Evolutionary conservation across 2,113 vertebrate genomes (phyloP).

Genomic region (Pluvianellus socialis): DNA sequence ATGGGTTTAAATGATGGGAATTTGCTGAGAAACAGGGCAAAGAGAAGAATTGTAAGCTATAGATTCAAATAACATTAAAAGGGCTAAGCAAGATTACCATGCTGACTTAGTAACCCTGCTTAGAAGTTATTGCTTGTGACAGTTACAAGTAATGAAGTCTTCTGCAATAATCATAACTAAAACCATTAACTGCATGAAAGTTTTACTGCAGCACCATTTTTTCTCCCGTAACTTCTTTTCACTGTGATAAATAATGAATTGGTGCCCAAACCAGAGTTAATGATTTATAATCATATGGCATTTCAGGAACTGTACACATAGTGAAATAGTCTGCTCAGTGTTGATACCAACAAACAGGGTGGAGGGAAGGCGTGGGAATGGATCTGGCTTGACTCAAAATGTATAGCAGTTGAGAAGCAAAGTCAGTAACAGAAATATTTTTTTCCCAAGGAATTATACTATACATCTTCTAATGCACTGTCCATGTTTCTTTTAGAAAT

Average conservation of each 20-base stretch:
- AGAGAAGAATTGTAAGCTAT: neutral
- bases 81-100: neutral
- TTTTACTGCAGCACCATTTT: neutral
- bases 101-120: neutral
- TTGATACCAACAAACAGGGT: neutral
- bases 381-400: neutral
- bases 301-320: neutral
- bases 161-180: slow-evolving; percentile 29
- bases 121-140: neutral
- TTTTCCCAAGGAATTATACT: neutral
- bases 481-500: neutral
- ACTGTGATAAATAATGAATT: slow-evolving; percentile 30
- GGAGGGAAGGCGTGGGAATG: neutral
- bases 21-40: neutral
- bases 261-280: neutral
- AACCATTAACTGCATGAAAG: neutral
- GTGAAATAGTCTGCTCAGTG: neutral
- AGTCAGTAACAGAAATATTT: neutral
- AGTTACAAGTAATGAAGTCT: neutral
- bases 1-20: neutral
- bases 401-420: neutral
- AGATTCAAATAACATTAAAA: neutral
- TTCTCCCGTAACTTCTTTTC: neutral
- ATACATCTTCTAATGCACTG: neutral
- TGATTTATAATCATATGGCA: slow-evolving; percentile 30